Evolutionary conservation across 2,113 vertebrate species (phyloP).

Genomic region (Sphyrna mokarran): DNA sequence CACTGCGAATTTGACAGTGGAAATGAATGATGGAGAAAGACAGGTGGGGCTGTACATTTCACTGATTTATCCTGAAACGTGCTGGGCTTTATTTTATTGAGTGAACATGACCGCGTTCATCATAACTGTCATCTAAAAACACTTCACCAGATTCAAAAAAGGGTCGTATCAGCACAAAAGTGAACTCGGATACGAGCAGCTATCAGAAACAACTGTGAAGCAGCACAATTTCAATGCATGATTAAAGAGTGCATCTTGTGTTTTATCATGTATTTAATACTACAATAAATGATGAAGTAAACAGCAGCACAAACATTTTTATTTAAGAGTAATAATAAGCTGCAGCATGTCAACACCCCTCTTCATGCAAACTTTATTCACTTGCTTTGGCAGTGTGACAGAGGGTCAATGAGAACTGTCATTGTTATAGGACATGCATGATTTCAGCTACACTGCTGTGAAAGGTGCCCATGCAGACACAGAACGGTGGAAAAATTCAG

Average conservation of each 20-base stretch:
- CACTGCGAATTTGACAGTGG: constrained; percentile 93
- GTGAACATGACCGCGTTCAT: constrained; percentile 99
- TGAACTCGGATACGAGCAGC: constrained; percentile 9
- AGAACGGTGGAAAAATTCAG: no score
- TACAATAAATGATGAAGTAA: constrained; percentile 1
- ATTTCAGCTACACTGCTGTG: background rate
- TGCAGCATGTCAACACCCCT: background rate
- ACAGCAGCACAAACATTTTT: background rate
- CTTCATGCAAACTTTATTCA: background rate
- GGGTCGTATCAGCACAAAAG: constrained; percentile 77
- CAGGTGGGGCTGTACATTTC: constrained; percentile 98
- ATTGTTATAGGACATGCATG: background rate
- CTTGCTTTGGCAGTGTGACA: background rate
- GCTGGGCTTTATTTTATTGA: constrained; percentile 99
- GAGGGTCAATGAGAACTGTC: background rate
- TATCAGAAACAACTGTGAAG: background rate
- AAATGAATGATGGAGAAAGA: constrained; percentile 99
- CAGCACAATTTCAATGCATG: background rate
- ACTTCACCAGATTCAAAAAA: constrained; percentile 96
- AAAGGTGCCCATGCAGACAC: background rate
- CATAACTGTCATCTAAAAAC: constrained; percentile 97
- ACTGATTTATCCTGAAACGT: constrained; percentile 99
- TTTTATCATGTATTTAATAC: constrained; percentile 24
- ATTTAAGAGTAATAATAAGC: background rate
- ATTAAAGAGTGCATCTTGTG: constrained; percentile 26